Percentiles rank a stretch among this genome's conserved stretches.
phyloP scores from a whole-genome alignment of 2,888 invertebrate genomes.

The Endomychus coccineus region DNA sequence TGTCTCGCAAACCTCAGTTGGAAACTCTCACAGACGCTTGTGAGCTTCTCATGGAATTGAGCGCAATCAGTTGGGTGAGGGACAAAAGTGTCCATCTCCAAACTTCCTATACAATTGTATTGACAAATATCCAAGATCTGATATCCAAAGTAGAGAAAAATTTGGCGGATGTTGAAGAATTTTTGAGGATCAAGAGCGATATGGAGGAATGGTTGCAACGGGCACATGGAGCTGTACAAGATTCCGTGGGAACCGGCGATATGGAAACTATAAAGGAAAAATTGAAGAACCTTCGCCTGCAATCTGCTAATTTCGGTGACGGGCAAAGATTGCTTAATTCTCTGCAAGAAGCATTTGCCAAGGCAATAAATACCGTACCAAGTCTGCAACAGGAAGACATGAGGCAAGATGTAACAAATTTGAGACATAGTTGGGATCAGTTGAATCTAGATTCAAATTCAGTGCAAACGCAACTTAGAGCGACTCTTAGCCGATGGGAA shows the following conservation, averaged over 20 bases:
- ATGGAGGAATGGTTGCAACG: constrained; percentile 77
- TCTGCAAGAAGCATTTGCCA: constrained; percentile 76
- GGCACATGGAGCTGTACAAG: constrained; percentile 73
- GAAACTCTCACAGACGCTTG: constrained; percentile 83
- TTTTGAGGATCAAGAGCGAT: constrained; percentile 76
- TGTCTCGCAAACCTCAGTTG: constrained; percentile 66
- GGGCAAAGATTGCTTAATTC: constrained; percentile 79
- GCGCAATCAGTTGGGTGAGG: constrained; percentile 76
- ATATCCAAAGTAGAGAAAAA: constrained; percentile 85
- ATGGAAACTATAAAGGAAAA: constrained; percentile 70
- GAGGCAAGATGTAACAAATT: constrained; percentile 64
- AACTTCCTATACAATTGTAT: constrained; percentile 68
- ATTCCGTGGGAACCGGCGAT: constrained; percentile 76
- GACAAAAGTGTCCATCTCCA: constrained; percentile 82
- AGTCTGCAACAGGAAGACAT: constrained; percentile 75
- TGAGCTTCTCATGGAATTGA: constrained; percentile 78
- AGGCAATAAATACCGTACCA: constrained; percentile 74
- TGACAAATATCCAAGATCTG: constrained; percentile 72
- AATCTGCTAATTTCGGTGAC: constrained; percentile 67
- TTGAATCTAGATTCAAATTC: constrained; percentile 82
- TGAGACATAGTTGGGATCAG: constrained; percentile 84
- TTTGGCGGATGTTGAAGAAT: constrained; percentile 84
- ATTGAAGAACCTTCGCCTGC: constrained; percentile 64
- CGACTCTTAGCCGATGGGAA: constrained; percentile 76
- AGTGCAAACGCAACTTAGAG: constrained; percentile 77